phyloP scores from a whole-genome alignment of 1,140 invertebrate species.

The Trinorchestia longiramus region DNA sequence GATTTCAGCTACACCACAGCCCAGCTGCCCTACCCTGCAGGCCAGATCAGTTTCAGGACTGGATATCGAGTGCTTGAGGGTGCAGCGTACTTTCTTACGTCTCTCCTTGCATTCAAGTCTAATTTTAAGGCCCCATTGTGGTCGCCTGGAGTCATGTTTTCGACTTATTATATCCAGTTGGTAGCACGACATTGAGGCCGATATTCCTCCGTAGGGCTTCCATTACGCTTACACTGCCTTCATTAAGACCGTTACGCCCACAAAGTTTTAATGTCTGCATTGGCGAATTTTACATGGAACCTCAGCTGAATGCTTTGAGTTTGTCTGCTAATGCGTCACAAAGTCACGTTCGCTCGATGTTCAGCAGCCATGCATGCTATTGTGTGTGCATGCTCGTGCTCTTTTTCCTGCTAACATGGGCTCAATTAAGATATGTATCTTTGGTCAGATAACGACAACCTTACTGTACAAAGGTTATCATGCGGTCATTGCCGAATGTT shows the following conservation, averaged over 20 bases:
- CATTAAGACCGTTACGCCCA: not conserved
- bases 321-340: not conserved
- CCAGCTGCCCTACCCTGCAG: not conserved
- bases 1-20: not conserved
- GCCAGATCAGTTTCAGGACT: not conserved
- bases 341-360: not conserved
- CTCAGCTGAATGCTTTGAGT: not conserved
- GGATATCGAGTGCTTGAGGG: not conserved
- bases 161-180: not conserved
- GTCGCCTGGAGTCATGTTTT: not conserved
- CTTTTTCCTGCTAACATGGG: slow-evolving; percentile 17
- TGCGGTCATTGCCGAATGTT: not conserved
- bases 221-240: not conserved
- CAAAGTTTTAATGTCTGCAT: slow-evolving; percentile 4
- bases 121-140: not conserved
- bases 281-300: not conserved
- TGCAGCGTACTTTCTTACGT: not conserved
- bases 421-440: not conserved
- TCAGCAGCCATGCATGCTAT: not conserved
- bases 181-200: not conserved
- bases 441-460: not conserved
- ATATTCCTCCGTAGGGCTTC: not conserved
- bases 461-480: not conserved
- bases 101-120: not conserved
- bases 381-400: not conserved